phyloP scores from a whole-genome alignment of 2,797 vertebrate genomes.

The Tolypeutes matacus region DNA sequence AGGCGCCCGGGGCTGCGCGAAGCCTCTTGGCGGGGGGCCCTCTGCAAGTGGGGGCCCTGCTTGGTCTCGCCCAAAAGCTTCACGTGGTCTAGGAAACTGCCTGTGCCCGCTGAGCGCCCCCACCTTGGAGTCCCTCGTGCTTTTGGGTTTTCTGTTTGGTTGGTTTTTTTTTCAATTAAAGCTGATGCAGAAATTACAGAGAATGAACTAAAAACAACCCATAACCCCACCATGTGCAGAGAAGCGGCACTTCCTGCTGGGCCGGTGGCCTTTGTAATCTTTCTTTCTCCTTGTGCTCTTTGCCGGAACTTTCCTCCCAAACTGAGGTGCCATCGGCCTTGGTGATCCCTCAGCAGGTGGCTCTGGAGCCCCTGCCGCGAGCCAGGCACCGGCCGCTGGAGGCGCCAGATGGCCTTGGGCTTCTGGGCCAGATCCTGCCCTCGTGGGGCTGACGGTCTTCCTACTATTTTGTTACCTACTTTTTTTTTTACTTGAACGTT shows the following conservation, averaged over 20 bases:
- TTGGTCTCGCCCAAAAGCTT: not conserved
- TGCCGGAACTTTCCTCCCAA: not conserved
- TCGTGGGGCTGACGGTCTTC: not conserved
- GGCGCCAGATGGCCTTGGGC: no score
- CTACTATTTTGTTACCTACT: not conserved
- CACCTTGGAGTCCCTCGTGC: not conserved
- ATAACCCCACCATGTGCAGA: not conserved
- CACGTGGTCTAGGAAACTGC: constrained; percentile 46
- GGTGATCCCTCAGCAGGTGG: rapidly evolving
- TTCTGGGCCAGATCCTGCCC: no score
- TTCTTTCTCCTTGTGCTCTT: not conserved
- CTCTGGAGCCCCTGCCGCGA: not conserved
- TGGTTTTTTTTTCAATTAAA: not conserved
- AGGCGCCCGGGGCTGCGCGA: no score
- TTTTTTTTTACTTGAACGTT: not conserved
- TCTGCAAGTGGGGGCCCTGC: not conserved
- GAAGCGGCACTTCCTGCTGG: not conserved
- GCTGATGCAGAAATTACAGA: not conserved
- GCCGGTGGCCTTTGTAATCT: not conserved
- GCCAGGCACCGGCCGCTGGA: rapidly evolving
- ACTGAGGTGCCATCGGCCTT: not conserved
- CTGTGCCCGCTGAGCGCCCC: not conserved
- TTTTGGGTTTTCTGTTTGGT: not conserved
- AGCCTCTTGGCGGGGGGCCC: not conserved
- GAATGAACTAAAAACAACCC: not conserved